These are phyloP conservation scores for Lycopodina hypogea DNA, from an alignment of 37 sponge, comb jelly and placozoan genomes.

Conservation along the genomic window DNA sequence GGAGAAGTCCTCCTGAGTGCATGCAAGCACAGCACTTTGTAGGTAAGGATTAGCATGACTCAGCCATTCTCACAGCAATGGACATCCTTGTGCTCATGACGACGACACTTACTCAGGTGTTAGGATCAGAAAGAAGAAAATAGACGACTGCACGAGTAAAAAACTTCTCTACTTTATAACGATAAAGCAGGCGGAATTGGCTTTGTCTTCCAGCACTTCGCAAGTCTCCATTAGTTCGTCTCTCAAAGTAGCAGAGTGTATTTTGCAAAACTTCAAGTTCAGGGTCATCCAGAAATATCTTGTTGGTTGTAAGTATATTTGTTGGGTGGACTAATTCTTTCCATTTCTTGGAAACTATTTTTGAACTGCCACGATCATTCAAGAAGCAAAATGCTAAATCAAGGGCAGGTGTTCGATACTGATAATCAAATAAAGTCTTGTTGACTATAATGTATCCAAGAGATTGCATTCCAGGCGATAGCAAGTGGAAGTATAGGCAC, in stretches of 20 bases:
- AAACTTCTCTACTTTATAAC: slow-evolving; percentile 1
- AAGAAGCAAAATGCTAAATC: background rate
- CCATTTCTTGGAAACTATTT: background rate
- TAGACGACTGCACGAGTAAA: slow-evolving; percentile 23
- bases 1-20: too few species aligned
- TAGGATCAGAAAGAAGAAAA: slow-evolving; percentile 8
- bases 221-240: background rate
- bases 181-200: background rate
- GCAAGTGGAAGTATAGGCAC: too few species aligned
- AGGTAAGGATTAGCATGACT: too few species aligned
- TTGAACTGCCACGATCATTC: background rate
- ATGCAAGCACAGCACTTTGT: too few species aligned
- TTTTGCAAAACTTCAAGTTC: background rate
- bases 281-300: background rate
- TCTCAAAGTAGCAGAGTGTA: background rate
- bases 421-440: background rate
- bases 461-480: too few species aligned
- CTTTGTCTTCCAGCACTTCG: background rate
- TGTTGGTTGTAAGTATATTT: background rate
- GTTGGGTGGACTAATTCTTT: background rate
- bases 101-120: too few species aligned
- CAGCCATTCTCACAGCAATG: too few species aligned
- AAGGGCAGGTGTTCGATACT: background rate
- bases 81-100: too few species aligned
- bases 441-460: background rate